These are phyloP conservation scores for Lepus oiostolus DNA, from an alignment of 2,797 vertebrate species.

Conservation along the genomic window DNA sequence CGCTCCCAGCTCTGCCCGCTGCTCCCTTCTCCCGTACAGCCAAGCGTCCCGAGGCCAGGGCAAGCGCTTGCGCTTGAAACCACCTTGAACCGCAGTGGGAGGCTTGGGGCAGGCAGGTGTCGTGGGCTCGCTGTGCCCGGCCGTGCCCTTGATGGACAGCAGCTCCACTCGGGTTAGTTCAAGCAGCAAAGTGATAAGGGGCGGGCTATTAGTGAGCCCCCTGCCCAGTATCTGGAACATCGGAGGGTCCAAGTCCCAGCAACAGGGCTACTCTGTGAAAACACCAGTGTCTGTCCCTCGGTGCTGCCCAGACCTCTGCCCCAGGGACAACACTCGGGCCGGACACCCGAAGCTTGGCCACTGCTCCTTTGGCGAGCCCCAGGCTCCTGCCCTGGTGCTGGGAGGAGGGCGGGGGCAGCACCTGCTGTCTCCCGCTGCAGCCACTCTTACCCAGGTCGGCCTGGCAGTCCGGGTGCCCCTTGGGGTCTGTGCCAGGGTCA, in stretches of 20 bases:
- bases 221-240: background rate
- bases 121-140: background rate
- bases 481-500: background rate
- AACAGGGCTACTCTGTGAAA: background rate
- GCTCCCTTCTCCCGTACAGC: no score
- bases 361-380: background rate
- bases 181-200: background rate
- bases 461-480: background rate
- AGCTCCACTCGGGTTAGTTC: background rate
- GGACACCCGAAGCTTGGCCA: background rate
- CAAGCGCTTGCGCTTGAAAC: background rate
- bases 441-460: background rate
- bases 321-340: background rate
- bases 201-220: background rate
- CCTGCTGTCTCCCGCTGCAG: accelerated
- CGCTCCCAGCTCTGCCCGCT: background rate
- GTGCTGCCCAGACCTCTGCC: background rate
- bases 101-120: background rate
- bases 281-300: background rate
- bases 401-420: accelerated
- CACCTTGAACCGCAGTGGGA: background rate
- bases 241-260: background rate
- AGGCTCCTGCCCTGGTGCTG: background rate
- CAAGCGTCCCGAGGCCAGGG: background rate
- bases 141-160: background rate